Evolutionary conservation across 2,888 invertebrate species (phyloP).

Genomic region (Baccha elongata): DNA sequence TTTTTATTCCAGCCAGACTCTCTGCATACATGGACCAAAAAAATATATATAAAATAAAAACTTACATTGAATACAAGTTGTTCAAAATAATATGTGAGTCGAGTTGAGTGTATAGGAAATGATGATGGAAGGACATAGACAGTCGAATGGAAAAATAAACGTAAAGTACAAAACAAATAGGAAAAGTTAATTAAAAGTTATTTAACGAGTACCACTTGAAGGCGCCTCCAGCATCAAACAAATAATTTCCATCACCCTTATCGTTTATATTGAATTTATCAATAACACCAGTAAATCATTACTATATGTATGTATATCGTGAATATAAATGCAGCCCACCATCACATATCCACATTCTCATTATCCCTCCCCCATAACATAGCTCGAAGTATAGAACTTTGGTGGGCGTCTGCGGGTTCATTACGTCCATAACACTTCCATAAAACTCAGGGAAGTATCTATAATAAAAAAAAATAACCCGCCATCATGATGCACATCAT

Average conservation of each 20-base stretch:
- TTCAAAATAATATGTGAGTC: conserved; percentile 1
- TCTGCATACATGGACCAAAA: conserved; percentile 17
- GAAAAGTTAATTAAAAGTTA: conserved; percentile 72
- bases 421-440: conserved; percentile 39
- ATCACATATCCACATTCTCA: neutral
- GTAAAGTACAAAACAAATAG: conserved; percentile 51
- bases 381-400: neutral
- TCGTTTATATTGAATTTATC: neutral
- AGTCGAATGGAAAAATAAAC: conserved; percentile 19
- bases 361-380: conserved; percentile 18
- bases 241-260: neutral
- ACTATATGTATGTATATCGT: neutral
- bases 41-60: neutral
- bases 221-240: conserved; percentile 40
- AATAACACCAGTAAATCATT: neutral
- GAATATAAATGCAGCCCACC: neutral
- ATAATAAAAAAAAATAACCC: neutral
- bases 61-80: conserved; percentile 21
- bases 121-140: neutral
- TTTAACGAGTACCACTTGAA: conserved; percentile 58
- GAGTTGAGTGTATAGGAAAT: neutral
- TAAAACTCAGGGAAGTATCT: neutral
- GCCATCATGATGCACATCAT: conserved; percentile 20
- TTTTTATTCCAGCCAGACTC: neutral
- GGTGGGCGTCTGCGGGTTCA: conserved; percentile 31